These are phyloP conservation scores for Eptesicus fuscus DNA, from an alignment of 2,113 vertebrate genomes.

Conservation along the genomic window DNA sequence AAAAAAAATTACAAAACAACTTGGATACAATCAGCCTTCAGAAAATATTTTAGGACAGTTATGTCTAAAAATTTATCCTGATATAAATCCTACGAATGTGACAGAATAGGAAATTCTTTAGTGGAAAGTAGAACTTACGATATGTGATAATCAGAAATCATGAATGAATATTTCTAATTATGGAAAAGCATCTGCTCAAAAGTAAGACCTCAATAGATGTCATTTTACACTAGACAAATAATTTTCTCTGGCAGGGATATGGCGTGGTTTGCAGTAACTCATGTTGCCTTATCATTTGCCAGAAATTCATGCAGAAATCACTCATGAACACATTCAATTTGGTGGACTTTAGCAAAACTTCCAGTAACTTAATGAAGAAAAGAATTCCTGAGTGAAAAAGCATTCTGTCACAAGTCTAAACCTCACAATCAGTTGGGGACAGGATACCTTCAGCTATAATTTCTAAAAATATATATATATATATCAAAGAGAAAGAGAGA, in stretches of 20 bases:
- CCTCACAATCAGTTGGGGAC: neutral
- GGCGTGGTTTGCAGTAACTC: constrained; percentile 50
- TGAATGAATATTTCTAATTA: neutral
- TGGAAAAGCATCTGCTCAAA: neutral
- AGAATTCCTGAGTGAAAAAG: neutral
- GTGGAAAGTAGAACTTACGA: neutral
- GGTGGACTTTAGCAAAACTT: neutral
- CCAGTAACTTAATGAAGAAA: neutral
- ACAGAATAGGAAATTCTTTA: neutral
- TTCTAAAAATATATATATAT: too few species aligned
- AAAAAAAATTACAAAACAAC: neutral
- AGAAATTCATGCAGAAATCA: neutral
- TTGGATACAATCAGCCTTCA: neutral
- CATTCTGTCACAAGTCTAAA: neutral
- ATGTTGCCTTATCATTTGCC: neutral
- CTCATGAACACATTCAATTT: neutral
- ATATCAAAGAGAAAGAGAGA: too few species aligned
- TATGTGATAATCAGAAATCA: neutral
- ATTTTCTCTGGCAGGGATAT: neutral
- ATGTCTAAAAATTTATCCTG: constrained; percentile 21
- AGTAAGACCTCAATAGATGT: neutral
- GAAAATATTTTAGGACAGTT: neutral
- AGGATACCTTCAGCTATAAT: neutral
- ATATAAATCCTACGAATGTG: neutral
- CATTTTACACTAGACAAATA: neutral